phyloP scores from a whole-genome alignment of 2,797 vertebrate species.

The Megaceryle alcyon region DNA sequence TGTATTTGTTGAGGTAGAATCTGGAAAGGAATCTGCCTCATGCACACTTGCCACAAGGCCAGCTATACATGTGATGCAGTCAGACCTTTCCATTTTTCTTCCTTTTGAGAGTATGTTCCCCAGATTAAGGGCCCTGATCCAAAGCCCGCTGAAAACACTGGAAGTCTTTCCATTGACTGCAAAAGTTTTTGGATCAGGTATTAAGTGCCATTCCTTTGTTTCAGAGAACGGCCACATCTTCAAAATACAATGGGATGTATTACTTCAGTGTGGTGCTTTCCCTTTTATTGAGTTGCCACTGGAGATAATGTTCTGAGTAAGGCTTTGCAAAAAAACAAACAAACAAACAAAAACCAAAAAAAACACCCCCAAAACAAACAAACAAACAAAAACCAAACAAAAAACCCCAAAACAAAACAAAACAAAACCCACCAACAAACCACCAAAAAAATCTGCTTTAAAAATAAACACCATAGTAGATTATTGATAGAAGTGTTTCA shows the following conservation, averaged over 20 bases:
- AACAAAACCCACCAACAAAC: too few relatives aligned
- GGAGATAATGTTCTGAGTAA: slow-evolving; percentile 16
- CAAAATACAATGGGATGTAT: neutral
- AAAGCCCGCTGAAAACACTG: slow-evolving; percentile 44
- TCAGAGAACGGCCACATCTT: neutral
- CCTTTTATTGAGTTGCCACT: slow-evolving; percentile 42
- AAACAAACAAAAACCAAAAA: too few relatives aligned
- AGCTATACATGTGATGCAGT: slow-evolving; percentile 23
- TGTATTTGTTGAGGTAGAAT: slow-evolving; percentile 54
- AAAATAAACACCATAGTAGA: slow-evolving; percentile 68
- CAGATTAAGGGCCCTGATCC: neutral
- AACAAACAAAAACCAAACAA: too few relatives aligned
- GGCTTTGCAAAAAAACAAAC: neutral
- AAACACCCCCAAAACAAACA: neutral
- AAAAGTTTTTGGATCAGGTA: slow-evolving; percentile 13
- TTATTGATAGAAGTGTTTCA: slow-evolving; percentile 61
- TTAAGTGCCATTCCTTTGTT: neutral
- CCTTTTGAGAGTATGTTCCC: slow-evolving; percentile 28
- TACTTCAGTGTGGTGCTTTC: slow-evolving; percentile 6
- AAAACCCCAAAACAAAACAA: too few relatives aligned
- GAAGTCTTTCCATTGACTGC: slow-evolving; percentile 16
- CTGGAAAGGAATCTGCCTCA: slow-evolving; percentile 39
- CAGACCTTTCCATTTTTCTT: slow-evolving; percentile 27
- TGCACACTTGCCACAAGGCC: slow-evolving; percentile 18
- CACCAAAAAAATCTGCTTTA: neutral